Conservation (phyloP, 2,797 vertebrate species). For the Protonibea diacanthus region DNA sequence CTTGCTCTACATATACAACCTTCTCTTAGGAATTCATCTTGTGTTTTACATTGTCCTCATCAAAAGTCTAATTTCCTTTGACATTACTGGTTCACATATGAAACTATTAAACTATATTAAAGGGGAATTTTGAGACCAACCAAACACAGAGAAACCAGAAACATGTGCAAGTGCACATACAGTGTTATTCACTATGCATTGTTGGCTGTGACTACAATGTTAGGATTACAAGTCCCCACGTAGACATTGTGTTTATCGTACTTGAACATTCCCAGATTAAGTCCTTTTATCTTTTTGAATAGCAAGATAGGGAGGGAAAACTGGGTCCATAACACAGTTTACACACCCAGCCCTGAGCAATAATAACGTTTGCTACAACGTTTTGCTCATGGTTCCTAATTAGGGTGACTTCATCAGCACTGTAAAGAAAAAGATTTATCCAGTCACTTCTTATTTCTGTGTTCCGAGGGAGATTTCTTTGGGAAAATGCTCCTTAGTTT, state of each 20-base stretch:
- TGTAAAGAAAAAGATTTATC: constrained; percentile 34
- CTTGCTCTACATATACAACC: background rate
- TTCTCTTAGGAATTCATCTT: background rate
- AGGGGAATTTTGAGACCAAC: background rate
- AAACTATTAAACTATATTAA: background rate
- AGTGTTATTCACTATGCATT: background rate
- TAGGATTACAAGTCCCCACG: constrained; percentile 59
- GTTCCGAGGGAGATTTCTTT: constrained; percentile 41
- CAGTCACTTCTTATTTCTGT: constrained; percentile 27
- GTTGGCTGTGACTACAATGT: constrained; percentile 49
- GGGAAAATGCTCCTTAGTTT: constrained; percentile 55
- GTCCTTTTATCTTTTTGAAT: constrained; percentile 16
- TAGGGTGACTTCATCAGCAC: constrained; percentile 61
- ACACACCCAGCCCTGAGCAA: constrained; percentile 36
- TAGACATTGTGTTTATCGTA: constrained; percentile 50
- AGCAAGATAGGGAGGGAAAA: constrained; percentile 27
- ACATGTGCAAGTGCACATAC: background rate
- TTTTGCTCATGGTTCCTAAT: constrained; percentile 52
- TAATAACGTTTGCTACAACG: constrained; percentile 52
- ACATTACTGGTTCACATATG: background rate
- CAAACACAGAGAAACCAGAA: constrained; percentile 7
- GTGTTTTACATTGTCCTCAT: background rate
- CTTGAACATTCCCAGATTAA: constrained; percentile 62
- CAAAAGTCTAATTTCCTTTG: constrained; percentile 17
- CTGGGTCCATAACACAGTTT: constrained; percentile 21